Conservation (phyloP, 2,888 invertebrate genomes). For the Bimastos eiseni region DNA sequence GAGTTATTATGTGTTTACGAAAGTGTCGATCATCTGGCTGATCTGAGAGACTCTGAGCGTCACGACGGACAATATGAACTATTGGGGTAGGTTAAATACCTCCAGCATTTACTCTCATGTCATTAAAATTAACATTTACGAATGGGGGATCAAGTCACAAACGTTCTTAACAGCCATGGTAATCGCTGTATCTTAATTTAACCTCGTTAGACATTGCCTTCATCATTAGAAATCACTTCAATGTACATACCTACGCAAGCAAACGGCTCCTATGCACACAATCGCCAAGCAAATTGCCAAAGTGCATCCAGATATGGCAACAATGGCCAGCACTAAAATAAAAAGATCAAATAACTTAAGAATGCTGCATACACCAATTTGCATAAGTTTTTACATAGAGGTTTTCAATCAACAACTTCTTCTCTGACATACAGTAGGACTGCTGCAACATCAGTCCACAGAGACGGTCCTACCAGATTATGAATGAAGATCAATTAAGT, state of each 20-base stretch:
- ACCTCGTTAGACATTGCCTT: neutral
- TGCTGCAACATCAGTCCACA: too few species aligned
- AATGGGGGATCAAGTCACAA: neutral
- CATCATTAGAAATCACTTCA: neutral
- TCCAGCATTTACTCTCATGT: neutral
- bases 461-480: too few species aligned
- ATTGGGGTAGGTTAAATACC: too few species aligned
- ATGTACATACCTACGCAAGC: slow-evolving; percentile 17
- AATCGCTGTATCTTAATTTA: neutral
- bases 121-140: neutral
- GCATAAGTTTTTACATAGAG: neutral
- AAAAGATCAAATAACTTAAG: neutral
- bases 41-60: too few species aligned
- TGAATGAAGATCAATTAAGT: too few species aligned
- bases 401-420: too few species aligned
- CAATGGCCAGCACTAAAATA: slow-evolving; percentile 26
- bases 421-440: too few species aligned
- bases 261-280: slow-evolving; percentile 26
- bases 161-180: neutral
- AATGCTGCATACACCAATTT: neutral
- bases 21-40: too few species aligned
- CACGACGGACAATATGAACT: too few species aligned
- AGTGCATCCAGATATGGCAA: slow-evolving; percentile 27
- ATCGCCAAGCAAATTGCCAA: slow-evolving; percentile 24
- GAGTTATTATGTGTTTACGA: too few species aligned